A percentile compares a stretch with the other conserved stretches of the same genome.
These are phyloP conservation scores for Falco concolor DNA, from an alignment of 2,797 vertebrate genomes.

Conservation along the genomic window DNA sequence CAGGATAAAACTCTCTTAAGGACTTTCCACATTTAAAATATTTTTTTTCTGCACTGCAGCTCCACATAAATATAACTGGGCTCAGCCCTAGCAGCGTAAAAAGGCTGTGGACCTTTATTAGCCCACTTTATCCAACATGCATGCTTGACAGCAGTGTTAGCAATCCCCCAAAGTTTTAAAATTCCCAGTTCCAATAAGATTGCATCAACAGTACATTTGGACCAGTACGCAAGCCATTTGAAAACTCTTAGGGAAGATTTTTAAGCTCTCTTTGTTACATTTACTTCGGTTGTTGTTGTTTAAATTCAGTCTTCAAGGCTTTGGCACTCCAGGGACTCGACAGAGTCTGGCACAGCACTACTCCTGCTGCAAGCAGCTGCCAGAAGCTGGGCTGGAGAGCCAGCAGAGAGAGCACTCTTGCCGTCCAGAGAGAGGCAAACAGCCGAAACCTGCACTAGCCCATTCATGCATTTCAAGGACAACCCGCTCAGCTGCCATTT, in stretches of 20 bases:
- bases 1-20: background rate
- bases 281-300: background rate
- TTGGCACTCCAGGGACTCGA: background rate
- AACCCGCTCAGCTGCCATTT: background rate
- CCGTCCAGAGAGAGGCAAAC: background rate
- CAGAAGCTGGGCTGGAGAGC: background rate
- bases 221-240: rapidly evolving
- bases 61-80: background rate
- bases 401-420: background rate
- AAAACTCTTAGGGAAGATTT: background rate
- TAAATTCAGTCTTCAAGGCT: slow-evolving; percentile 31
- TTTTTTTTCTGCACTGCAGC: background rate
- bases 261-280: background rate
- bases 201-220: background rate
- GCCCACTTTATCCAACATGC: background rate
- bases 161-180: background rate
- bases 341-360: background rate
- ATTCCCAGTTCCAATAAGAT: background rate
- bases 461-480: background rate
- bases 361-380: background rate
- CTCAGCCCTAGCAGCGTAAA: background rate
- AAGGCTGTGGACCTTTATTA: background rate
- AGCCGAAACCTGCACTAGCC: background rate
- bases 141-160: background rate
- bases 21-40: background rate